phyloP scores from a whole-genome alignment of 1,140 invertebrate species.

The Euwallacea similis region DNA sequence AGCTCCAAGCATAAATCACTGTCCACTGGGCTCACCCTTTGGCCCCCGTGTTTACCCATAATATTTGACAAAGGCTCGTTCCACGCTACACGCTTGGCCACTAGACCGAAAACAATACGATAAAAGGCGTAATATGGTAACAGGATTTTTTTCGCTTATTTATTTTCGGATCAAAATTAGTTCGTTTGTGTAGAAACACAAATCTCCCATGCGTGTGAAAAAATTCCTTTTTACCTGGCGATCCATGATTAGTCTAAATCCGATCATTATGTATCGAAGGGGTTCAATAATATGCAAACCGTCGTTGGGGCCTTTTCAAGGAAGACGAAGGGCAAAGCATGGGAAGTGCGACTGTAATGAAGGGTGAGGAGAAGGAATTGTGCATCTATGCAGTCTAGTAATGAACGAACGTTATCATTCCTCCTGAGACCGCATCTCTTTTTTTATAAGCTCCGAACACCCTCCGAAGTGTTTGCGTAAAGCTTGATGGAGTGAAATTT shows the following conservation, averaged over 20 bases:
- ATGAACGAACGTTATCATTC: constrained; percentile 11
- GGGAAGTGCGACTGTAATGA: too few relatives aligned
- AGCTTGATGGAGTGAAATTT: constrained; percentile 33
- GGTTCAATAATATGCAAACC: constrained; percentile 34
- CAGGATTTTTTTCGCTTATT: constrained; percentile 16
- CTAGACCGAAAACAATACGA: constrained; percentile 22
- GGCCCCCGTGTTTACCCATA: constrained; percentile 50
- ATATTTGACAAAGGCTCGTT: constrained; percentile 47
- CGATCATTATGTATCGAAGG: constrained; percentile 22
- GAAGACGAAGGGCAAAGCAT: background rate
- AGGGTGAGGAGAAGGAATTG: constrained; percentile 1
- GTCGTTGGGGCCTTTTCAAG: constrained; percentile 27
- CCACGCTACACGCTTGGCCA: constrained; percentile 32
- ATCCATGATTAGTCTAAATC: constrained; percentile 26
- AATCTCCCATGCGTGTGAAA: constrained; percentile 24
- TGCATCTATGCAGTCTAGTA: background rate
- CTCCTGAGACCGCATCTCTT: constrained; percentile 15
- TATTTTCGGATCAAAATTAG: too few relatives aligned
- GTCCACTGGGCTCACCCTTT: constrained; percentile 44
- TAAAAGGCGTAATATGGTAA: constrained; percentile 22
- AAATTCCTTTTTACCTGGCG: constrained; percentile 29
- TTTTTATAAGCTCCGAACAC: constrained; percentile 23
- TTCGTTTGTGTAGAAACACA: too few relatives aligned
- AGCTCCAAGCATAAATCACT: constrained; percentile 41
- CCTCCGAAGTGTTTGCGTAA: constrained; percentile 23